Conservation (phyloP, 2,888 invertebrate genomes). For the Drosophila cracens region DNA sequence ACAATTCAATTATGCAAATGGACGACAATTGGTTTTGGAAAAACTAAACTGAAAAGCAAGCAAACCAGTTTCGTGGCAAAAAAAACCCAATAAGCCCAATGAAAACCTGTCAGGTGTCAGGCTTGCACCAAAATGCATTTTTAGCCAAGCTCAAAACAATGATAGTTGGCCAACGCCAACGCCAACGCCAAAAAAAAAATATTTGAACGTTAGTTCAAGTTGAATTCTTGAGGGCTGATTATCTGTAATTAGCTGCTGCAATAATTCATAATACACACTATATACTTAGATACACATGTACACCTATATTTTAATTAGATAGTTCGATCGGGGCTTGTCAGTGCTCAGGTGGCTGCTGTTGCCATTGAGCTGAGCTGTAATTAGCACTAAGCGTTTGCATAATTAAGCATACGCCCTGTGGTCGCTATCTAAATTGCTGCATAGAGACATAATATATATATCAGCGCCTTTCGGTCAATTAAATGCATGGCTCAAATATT, state of each 20-base stretch:
- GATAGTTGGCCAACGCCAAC: constrained; percentile 7
- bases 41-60: constrained; percentile 30
- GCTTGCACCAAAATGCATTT: constrained; percentile 35
- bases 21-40: constrained; percentile 26
- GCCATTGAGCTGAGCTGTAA: constrained; percentile 42
- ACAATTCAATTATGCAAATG: constrained; percentile 68
- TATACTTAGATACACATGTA: constrained; percentile 12
- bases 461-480: constrained; percentile 54
- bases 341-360: constrained; percentile 51
- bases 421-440: constrained; percentile 36
- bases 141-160: not conserved
- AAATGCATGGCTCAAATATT: constrained; percentile 47
- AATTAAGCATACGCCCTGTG: constrained; percentile 79
- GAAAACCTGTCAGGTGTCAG: constrained; percentile 52
- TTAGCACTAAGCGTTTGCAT: constrained; percentile 70
- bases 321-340: constrained; percentile 28
- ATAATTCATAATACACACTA: constrained; percentile 41
- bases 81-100: constrained; percentile 1
- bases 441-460: not conserved
- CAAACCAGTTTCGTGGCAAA: constrained; percentile 44
- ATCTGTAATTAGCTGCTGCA: constrained; percentile 60
- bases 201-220: constrained; percentile 50
- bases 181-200: constrained; percentile 28
- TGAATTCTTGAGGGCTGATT: constrained; percentile 56
- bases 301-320: constrained; percentile 30